A percentile compares a stretch with the other conserved stretches of the same genome.
Evolutionary conservation across 2,888 invertebrate genomes (phyloP).

Genomic region (Gari tellinella): DNA sequence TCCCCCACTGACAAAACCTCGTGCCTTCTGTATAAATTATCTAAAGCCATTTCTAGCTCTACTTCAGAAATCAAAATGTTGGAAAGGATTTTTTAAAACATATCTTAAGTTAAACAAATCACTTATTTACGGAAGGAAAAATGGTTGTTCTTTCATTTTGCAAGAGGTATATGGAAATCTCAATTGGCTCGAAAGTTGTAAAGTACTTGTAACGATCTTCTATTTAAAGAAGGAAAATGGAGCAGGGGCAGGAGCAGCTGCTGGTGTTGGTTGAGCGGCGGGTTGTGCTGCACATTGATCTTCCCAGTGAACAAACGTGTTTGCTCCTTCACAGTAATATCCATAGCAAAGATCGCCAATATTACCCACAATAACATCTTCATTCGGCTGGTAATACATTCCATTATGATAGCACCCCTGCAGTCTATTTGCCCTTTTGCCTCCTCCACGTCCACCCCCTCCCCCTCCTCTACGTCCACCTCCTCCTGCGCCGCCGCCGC

Average conservation of each 20-base stretch:
- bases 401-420: slow-evolving; percentile 52
- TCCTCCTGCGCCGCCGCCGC: slow-evolving; percentile 9
- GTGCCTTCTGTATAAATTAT: too few species aligned
- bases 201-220: too few species aligned
- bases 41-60: too few species aligned
- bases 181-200: too few species aligned
- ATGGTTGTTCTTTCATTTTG: too few species aligned
- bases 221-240: background rate
- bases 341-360: slow-evolving; percentile 60
- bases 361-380: slow-evolving; percentile 56
- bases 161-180: too few species aligned
- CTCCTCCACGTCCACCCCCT: slow-evolving; percentile 6
- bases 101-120: too few species aligned
- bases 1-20: too few species aligned
- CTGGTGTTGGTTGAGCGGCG: slow-evolving; percentile 4
- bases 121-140: too few species aligned
- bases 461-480: slow-evolving; percentile 5
- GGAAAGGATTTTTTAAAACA: too few species aligned
- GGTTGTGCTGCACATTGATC: slow-evolving; percentile 40
- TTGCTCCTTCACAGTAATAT: slow-evolving; percentile 57
- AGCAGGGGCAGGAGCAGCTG: background rate
- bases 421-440: background rate
- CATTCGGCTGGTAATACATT: slow-evolving; percentile 51
- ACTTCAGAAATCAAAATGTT: too few species aligned
- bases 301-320: slow-evolving; percentile 57